Evolutionary conservation across 2,113 vertebrate species (phyloP), one percentile per base, ranked within the genome.

Genomic region (Dasyornis broadbenti): DNA sequence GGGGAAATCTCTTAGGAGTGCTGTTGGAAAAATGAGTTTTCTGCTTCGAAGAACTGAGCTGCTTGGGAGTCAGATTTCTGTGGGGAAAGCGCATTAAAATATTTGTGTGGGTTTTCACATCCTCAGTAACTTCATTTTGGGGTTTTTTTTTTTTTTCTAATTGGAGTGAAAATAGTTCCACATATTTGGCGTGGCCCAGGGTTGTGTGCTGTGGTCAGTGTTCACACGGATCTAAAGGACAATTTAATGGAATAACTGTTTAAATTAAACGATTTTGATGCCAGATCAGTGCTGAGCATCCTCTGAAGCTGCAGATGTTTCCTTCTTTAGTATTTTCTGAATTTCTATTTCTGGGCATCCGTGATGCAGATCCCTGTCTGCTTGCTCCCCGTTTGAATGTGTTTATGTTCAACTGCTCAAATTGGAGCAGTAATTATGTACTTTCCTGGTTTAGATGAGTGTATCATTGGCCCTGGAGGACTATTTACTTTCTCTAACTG

Each of bases 401-500:
- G 56, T 83, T 93, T 56, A 39, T 13, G 4, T 85, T 86, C 28
- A 81, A 5, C 83, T 73, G 64, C 89, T 92, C 39, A 15, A 42
- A 78, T n/a, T 57, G 52, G 42, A 19, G 52, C 80, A 63, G 52
- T 81, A 83, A 94, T 95, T 77, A 77, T 47, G 44, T 50, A 15
- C 64, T 93, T 86, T 54, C 6, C 56, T 61, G 31, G 20, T 85
- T 54, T 68, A 88, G 76, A 76, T 64, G n/a, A 88, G 54, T 24
- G 44, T 13, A 3, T 79, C 69, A 50, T 53, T 92, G 79, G 70
- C 88, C 82, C 85, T 82, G 79, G 37, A 78, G 90, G 86, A 86
- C 71, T 90, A 47, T 95, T 95, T 92, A 57, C 37, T 80, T 76
- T 82, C 85, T 66, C 73, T 60, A 88, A 69, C 79, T 77, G 71